Evolutionary conservation across 2,113 vertebrate species (phyloP).

Genomic region (Ceyx cyanopectus): DNA sequence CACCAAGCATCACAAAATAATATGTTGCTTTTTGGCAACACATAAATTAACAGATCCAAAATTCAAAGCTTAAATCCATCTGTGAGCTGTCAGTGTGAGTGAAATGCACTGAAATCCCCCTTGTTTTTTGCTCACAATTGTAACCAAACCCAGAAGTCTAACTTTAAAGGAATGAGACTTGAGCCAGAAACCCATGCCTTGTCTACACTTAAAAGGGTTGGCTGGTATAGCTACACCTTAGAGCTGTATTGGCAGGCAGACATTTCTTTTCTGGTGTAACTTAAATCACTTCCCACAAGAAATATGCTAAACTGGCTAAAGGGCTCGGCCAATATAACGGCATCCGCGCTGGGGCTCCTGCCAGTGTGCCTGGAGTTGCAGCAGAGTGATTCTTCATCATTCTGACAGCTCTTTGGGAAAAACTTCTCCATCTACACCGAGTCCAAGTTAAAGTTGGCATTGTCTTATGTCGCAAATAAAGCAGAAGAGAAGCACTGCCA

Average conservation of each 20-base stretch:
- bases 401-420: conserved; percentile 53
- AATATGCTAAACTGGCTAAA: neutral
- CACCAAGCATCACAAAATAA: conserved; percentile 56
- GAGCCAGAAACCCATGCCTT: conserved; percentile 36
- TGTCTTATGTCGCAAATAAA: conserved; percentile 18
- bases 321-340: neutral
- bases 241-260: conserved; percentile 54
- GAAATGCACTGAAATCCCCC: conserved; percentile 24
- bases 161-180: conserved; percentile 24
- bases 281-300: conserved; percentile 4
- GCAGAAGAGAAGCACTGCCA: conserved; percentile 6
- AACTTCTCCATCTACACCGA: neutral
- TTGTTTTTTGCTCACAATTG: conserved; percentile 29
- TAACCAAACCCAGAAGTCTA: conserved; percentile 51
- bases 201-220: conserved; percentile 52
- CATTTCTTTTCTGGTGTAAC: neutral
- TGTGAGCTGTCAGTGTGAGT: neutral
- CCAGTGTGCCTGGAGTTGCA: neutral
- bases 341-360: neutral
- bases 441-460: conserved; percentile 55
- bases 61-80: conserved; percentile 28
- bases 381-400: conserved; percentile 30
- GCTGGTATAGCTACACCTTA: conserved; percentile 50
- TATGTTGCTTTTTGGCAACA: conserved; percentile 15
- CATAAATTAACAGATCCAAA: neutral